Conservation (phyloP, 2,888 invertebrate genomes). For the Drosophila monieri region DNA sequence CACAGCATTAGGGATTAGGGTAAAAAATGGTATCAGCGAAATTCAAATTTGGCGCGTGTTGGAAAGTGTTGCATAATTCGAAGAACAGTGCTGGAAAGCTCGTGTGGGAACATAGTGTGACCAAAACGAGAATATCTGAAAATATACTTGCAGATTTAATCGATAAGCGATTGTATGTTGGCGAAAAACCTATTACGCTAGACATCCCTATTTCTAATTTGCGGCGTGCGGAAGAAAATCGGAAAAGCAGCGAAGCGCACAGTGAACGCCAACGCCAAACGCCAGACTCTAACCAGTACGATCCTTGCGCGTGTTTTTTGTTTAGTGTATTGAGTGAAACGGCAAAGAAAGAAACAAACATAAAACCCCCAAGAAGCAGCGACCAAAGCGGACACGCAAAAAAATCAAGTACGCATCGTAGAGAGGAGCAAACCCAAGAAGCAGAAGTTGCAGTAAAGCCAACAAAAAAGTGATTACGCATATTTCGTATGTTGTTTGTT, state of each 20-base stretch:
- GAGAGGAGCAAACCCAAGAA: constrained; percentile 24
- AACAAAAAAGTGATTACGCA: constrained; percentile 63
- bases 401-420: constrained; percentile 28
- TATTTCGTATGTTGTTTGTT: constrained; percentile 45
- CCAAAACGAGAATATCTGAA: background rate
- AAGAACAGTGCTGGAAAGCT: background rate
- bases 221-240: constrained; percentile 4
- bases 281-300: constrained; percentile 1
- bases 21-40: too few species aligned
- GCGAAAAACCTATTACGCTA: background rate
- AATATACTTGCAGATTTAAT: background rate
- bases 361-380: constrained; percentile 21
- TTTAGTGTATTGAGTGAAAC: constrained; percentile 30
- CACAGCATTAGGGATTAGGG: too few species aligned
- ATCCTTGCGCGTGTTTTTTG: constrained; percentile 24
- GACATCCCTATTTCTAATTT: constrained; percentile 8
- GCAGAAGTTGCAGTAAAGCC: constrained; percentile 33
- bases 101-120: background rate
- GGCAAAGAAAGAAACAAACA: constrained; percentile 18
- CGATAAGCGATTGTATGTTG: background rate
- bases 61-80: background rate
- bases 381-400: constrained; percentile 34
- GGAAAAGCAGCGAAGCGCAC: constrained; percentile 6
- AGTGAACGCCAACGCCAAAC: constrained; percentile 5
- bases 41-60: too few species aligned